A percentile compares a stretch with the other conserved stretches of the same genome.
Conservation (phyloP, 2,113 vertebrate species). For the Porphyrio hochstetteri region DNA sequence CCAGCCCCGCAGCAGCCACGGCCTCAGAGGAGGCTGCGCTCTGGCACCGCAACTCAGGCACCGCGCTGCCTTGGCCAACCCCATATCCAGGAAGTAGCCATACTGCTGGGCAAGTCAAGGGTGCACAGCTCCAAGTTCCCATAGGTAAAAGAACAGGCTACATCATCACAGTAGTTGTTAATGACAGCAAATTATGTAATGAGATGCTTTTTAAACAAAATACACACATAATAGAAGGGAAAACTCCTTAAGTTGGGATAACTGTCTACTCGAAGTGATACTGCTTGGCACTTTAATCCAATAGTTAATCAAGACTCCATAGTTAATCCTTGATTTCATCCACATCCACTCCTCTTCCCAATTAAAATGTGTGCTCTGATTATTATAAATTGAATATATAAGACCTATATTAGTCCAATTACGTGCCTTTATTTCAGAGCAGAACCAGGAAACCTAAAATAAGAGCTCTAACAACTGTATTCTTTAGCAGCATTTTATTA, state of each 20-base stretch:
- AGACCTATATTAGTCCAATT: not conserved
- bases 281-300: not conserved
- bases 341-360: not conserved
- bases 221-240: not conserved
- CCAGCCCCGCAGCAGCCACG: not conserved
- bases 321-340: not conserved
- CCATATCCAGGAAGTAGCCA: no score
- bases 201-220: not conserved
- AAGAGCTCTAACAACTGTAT: not conserved
- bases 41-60: not conserved
- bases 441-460: not conserved
- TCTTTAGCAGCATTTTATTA: conserved; percentile 9
- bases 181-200: not conserved
- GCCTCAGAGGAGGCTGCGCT: fast-evolving
- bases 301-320: not conserved
- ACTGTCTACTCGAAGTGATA: not conserved
- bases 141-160: not conserved
- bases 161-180: not conserved
- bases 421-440: not conserved
- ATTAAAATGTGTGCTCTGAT: not conserved
- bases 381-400: not conserved
- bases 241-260: not conserved
- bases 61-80: no score
- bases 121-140: fast-evolving
- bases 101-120: not conserved